These are phyloP conservation scores for Rhopilema esculentum DNA, from an alignment of 30 jellyfish, hydroid and myxozoan genomes.

Conservation along the genomic window DNA sequence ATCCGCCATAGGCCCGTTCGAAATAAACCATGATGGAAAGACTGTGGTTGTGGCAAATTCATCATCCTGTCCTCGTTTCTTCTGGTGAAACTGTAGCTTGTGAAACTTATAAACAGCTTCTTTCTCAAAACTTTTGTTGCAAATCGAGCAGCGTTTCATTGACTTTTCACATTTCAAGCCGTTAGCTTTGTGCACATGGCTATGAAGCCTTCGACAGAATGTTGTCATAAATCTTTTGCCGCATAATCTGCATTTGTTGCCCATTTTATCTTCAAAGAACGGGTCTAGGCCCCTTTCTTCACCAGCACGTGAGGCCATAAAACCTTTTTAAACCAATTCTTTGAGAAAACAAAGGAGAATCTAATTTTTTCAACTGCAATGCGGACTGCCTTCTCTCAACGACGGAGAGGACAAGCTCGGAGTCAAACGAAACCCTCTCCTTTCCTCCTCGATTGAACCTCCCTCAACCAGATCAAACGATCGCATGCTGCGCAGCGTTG, in stretches of 20 bases:
- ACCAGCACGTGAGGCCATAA: background rate
- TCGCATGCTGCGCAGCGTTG: background rate
- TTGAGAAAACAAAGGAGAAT: background rate
- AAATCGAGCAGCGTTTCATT: constrained; percentile 50
- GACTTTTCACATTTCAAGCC: constrained; percentile 62
- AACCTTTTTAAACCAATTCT: background rate
- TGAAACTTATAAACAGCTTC: constrained; percentile 51
- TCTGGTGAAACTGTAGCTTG: constrained; percentile 55
- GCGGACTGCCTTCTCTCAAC: too few species aligned
- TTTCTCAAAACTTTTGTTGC: constrained; percentile 70
- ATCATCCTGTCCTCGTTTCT: constrained; percentile 11
- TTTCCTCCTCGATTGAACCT: background rate
- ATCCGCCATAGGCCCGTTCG: constrained; percentile 5
- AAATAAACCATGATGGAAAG: constrained; percentile 60
- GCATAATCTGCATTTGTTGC: constrained; percentile 29
- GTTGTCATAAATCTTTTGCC: constrained; percentile 29
- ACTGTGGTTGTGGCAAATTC: constrained; percentile 37
- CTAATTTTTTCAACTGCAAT: background rate
- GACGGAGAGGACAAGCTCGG: too few species aligned
- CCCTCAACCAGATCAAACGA: background rate
- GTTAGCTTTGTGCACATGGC: constrained; percentile 44
- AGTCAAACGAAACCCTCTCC: too few species aligned
- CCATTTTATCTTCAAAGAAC: background rate
- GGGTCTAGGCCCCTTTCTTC: constrained; percentile 20
- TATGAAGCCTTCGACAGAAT: constrained; percentile 54